Percentiles rank a stretch among this genome's conserved stretches.
These are phyloP conservation scores for Synanthedon myopaeformis DNA, from an alignment of 2,888 invertebrate species.

Conservation along the genomic window DNA sequence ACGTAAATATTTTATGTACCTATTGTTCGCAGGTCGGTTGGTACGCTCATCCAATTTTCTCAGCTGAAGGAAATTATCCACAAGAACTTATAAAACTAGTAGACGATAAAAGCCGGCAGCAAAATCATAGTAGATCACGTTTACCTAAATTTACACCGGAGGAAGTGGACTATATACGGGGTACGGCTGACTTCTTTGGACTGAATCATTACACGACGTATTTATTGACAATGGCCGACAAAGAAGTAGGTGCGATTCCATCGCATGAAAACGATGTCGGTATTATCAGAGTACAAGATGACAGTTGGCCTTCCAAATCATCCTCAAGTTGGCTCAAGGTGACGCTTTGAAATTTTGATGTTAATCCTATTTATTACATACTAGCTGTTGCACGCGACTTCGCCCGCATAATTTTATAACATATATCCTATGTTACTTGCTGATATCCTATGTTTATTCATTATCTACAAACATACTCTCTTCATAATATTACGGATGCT, in stretches of 20 bases:
- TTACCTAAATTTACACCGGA: constrained; percentile 66
- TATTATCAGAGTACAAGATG: constrained; percentile 65
- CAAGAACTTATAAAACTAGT: constrained; percentile 62
- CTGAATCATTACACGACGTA: constrained; percentile 65
- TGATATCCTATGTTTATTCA: no score
- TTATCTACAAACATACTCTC: no score
- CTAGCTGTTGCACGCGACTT: no score
- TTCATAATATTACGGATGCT: no score
- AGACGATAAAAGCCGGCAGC: constrained; percentile 60
- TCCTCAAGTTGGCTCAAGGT: constrained; percentile 73
- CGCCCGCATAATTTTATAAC: no score
- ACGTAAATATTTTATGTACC: not conserved
- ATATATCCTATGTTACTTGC: no score
- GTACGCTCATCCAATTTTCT: constrained; percentile 69
- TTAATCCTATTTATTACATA: not conserved
- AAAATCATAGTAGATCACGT: constrained; percentile 68
- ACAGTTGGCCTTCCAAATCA: constrained; percentile 72
- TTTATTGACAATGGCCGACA: constrained; percentile 48
- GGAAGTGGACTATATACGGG: constrained; percentile 55
- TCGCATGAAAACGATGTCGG: constrained; percentile 74
- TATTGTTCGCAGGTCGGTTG: constrained; percentile 51
- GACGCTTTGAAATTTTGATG: constrained; percentile 10
- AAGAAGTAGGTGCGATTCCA: constrained; percentile 56
- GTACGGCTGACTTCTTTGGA: constrained; percentile 64
- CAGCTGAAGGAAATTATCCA: constrained; percentile 69